Evolutionary conservation across 2,888 invertebrate species (phyloP), one percentile per base, ranked within the genome.

Genomic region (Pardosa pseudoannulata): DNA sequence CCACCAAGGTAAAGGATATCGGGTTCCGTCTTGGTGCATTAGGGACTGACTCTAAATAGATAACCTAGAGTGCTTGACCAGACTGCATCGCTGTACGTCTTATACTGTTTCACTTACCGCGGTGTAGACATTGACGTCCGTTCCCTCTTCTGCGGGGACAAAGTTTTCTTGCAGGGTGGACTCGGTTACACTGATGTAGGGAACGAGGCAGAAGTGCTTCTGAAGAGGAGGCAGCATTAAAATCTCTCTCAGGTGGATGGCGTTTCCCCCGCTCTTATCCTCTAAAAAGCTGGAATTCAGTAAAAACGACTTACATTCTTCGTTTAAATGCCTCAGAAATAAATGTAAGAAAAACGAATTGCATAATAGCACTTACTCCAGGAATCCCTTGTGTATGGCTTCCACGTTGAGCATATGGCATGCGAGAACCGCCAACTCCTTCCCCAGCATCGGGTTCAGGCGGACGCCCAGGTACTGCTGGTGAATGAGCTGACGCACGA

Each of bases 201-300:
- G 64, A 7, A 72, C 6, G 7, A 79, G 23, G 64, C 27, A 41
- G 9, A 79, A 46, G 23, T 79, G 79, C 23, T 72, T 71, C 23
- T 71, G 56, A 0, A 79, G 36, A 13, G 28, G 11, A 3, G 36
- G 64, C 9, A 79, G n/a, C 62, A 72, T 39, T 1, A 79, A n/a
- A 13, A 79, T 79, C 31, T 79, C 79, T 39, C 62, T 39, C 72
- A 79, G 11, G 11, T 29, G 31, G 3, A 72, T 31, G 1, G 71
- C 39, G 11, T 79, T 79, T 31, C 79, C 79, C 29, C 41, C 29
- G 36, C 79, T 79, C 3, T 64, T 31, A n/a, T 70, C 29, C 13
- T 9, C 1, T 2, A 78, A 56, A n/a, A 68, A 78, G 13, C 78
- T 78, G 13, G 1, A n/a, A n/a, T n/a, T n/a, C n/a, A n/a, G n/a